A percentile compares a stretch with the other conserved stretches of the same genome.
phyloP scores from a whole-genome alignment of 1,140 invertebrate genomes.

The Luehdorfia chinensis region DNA sequence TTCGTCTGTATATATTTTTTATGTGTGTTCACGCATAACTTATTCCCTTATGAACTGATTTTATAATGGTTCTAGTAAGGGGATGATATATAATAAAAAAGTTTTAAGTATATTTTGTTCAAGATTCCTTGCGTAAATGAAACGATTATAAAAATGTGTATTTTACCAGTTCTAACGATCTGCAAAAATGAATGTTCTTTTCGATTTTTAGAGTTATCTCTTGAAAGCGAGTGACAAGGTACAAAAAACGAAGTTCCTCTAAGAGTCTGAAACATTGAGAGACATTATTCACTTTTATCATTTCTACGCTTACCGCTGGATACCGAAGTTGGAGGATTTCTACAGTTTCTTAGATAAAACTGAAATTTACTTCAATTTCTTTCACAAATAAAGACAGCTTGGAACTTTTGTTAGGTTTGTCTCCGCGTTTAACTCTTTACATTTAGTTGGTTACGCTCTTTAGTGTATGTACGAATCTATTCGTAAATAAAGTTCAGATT shows the following conservation, averaged over 20 bases:
- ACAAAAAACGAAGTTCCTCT: slow-evolving; percentile 12
- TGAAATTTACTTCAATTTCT: slow-evolving; percentile 17
- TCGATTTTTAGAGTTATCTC: slow-evolving; percentile 3
- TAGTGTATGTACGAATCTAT: too few species aligned
- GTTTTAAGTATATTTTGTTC: too few species aligned
- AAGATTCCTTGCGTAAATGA: too few species aligned
- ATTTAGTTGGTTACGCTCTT: too few species aligned
- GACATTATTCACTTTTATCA: slow-evolving; percentile 18
- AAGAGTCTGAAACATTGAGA: slow-evolving; percentile 14
- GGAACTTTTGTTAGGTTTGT: slow-evolving; percentile 8
- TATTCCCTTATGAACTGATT: too few species aligned
- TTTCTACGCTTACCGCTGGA: slow-evolving; percentile 17
- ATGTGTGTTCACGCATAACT: too few species aligned
- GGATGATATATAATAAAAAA: too few species aligned
- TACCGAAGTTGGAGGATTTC: slow-evolving; percentile 17
- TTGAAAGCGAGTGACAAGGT: slow-evolving; percentile 14
- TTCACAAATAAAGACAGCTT: slow-evolving; percentile 15
- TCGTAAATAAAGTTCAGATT: too few species aligned
- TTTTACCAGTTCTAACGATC: neutral
- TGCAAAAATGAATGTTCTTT: slow-evolving; percentile 1
- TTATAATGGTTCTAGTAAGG: too few species aligned
- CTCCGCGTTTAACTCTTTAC: too few species aligned
- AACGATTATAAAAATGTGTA: too few species aligned
- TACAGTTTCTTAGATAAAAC: slow-evolving; percentile 16
- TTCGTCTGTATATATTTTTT: too few species aligned